Evolutionary conservation across 1,140 invertebrate genomes (phyloP).

Genomic region (Odontomachus brunneus): DNA sequence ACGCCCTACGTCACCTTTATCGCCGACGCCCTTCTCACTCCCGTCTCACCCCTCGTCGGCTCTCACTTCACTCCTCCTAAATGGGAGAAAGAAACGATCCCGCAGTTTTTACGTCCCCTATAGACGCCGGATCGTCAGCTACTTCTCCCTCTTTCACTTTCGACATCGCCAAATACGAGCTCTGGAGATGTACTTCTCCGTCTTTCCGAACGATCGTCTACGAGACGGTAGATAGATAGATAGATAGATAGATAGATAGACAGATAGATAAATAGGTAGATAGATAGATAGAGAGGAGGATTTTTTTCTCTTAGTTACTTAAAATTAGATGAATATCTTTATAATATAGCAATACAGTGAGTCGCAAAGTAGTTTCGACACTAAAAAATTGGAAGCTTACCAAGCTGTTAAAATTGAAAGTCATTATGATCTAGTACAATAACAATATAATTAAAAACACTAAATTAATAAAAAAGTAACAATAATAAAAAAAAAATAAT

Average conservation of each 20-base stretch:
- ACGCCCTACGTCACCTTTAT: conserved; percentile 84
- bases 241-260: no score
- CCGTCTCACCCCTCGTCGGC: conserved; percentile 55
- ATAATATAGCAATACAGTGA: not conserved
- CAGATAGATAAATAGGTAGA: no score
- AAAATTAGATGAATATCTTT: conserved; percentile 20
- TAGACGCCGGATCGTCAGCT: conserved; percentile 51
- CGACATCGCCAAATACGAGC: conserved; percentile 53
- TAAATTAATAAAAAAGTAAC: no score
- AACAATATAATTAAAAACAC: no score
- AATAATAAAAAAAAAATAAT: no score
- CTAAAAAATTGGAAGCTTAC: no score
- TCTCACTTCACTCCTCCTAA: conserved; percentile 58
- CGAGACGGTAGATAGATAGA: no score
- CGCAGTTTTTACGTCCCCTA: conserved; percentile 53
- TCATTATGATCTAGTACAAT: no score
- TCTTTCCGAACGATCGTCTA: conserved; percentile 24
- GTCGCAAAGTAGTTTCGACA: no score
- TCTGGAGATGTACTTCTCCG: conserved; percentile 39
- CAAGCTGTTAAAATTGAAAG: no score
- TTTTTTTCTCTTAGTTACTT: conserved; percentile 6
- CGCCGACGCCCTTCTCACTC: conserved; percentile 76
- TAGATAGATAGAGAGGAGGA: not conserved
- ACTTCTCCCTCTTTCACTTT: conserved; percentile 56
- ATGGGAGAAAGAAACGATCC: conserved; percentile 66